Conservation (phyloP, 2,888 invertebrate species). For the Amblyteles armatorius region DNA sequence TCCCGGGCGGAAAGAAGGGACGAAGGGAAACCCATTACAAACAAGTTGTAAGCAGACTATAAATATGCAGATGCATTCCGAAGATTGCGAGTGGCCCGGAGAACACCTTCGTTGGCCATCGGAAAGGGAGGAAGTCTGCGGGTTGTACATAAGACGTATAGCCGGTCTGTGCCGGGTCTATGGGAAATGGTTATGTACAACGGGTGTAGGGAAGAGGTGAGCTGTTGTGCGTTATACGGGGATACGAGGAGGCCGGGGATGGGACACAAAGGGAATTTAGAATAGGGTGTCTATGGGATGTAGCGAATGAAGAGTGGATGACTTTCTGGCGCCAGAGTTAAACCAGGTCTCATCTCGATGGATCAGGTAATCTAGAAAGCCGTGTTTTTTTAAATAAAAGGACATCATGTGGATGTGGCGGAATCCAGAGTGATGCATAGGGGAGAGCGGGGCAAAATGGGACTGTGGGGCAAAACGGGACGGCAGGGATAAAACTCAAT, state of each 20-base stretch:
- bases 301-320: background rate
- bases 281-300: background rate
- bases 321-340: background rate
- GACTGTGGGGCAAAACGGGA: too few relatives aligned
- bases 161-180: slow-evolving; percentile 37
- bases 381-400: background rate
- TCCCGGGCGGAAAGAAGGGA: slow-evolving; percentile 18
- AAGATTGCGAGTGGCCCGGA: slow-evolving; percentile 66
- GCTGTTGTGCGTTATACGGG: slow-evolving; percentile 43
- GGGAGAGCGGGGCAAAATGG: too few relatives aligned
- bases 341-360: background rate
- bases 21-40: slow-evolving; percentile 62
- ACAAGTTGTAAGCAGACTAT: slow-evolving; percentile 70
- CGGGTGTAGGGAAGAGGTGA: background rate
- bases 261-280: slow-evolving; percentile 44
- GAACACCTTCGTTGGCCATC: slow-evolving; percentile 60
- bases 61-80: slow-evolving; percentile 70
- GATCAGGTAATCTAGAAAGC: background rate
- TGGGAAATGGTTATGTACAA: slow-evolving; percentile 38
- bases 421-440: background rate
- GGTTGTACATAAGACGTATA: slow-evolving; percentile 54
- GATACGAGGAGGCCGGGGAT: slow-evolving; percentile 26
- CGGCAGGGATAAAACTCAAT: too few relatives aligned
- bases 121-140: slow-evolving; percentile 41
- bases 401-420: background rate